These are phyloP conservation scores for Crypturellus undulatus DNA, from an alignment of 2,113 vertebrate genomes.

Conservation along the genomic window DNA sequence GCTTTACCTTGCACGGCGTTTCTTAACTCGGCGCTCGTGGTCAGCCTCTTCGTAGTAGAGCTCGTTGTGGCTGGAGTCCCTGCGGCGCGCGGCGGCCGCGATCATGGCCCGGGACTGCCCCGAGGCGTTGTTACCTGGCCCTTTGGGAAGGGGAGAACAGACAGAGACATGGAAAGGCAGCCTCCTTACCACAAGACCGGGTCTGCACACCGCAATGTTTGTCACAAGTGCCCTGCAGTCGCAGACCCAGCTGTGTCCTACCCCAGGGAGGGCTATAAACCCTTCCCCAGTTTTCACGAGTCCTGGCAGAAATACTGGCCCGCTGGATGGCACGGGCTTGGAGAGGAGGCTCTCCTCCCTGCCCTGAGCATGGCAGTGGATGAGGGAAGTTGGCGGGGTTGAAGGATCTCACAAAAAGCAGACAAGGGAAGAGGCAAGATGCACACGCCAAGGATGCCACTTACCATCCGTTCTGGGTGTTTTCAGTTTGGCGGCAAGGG, in stretches of 20 bases:
- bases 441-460: constrained; percentile 64
- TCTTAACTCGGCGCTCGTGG: constrained; percentile 78
- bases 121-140: constrained; percentile 81
- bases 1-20: constrained; percentile 79
- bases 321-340: background rate
- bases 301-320: background rate
- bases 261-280: background rate
- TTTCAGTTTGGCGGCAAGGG: constrained; percentile 83
- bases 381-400: constrained; percentile 6
- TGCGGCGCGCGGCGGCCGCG: constrained; percentile 84
- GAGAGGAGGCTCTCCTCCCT: background rate
- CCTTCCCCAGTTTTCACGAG: background rate
- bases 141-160: constrained; percentile 15
- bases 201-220: background rate
- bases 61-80: constrained; percentile 92
- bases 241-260: background rate
- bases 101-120: constrained; percentile 91
- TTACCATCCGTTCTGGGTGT: constrained; percentile 80
- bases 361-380: background rate
- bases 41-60: constrained; percentile 88
- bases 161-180: background rate
- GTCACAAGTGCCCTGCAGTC: background rate
- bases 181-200: background rate
- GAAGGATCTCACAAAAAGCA: background rate
- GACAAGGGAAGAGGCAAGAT: constrained; percentile 16